Base-by-base conservation (phyloP, 2,888 invertebrate genomes). In the Anarsia innoxiella region DNA sequence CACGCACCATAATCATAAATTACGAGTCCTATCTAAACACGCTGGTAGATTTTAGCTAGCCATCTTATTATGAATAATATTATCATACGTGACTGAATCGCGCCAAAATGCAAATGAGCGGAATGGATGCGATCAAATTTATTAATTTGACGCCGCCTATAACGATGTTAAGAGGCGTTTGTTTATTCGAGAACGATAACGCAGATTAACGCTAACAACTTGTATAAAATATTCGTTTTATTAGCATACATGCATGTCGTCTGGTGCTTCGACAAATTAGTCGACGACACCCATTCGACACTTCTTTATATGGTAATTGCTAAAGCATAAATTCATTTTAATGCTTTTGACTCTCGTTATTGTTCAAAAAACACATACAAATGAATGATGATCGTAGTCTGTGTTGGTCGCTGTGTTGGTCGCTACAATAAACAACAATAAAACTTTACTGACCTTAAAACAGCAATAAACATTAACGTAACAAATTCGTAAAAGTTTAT, bases 71-170 rank as follows among this genome's bases (percentile, higher is more conserved):
- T 19, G 19, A 6, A 19, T 19, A 19, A 5, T 26, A 36, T 19
- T 28, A 40, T 19, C 25, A 26, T 23, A 23, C 12, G 10, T 16
- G 3, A 9, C 12, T 9, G 15, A 42, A 42, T 46, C 42, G 39
- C 44, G 45, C 40, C 29, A 53, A 47, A 50, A 74, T 70, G 71
- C 63, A 69, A 74, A 77, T 69, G 57, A 62, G 57, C 46, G 36
- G 31, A 46, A 56, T 57, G 54, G 48, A 61, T 60, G 63, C 59
- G 68, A 68, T 75, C 60, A 73, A 69, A 75, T 72, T 76, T 71
- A 72, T 75, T 74, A 79, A 68, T 70, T 73, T 71, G 66, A 70
- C 72, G 54, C 65, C 54, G 58, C 58, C 67, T 70, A 73, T 71
- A 66, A 70, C 72, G 54, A 64, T 53, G 59, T 59, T 68, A 71